A percentile compares a stretch with the other conserved stretches of the same genome.
These are phyloP conservation scores for Meghimatium bilineatum DNA, from an alignment of 2,888 invertebrate genomes.

Conservation along the genomic window DNA sequence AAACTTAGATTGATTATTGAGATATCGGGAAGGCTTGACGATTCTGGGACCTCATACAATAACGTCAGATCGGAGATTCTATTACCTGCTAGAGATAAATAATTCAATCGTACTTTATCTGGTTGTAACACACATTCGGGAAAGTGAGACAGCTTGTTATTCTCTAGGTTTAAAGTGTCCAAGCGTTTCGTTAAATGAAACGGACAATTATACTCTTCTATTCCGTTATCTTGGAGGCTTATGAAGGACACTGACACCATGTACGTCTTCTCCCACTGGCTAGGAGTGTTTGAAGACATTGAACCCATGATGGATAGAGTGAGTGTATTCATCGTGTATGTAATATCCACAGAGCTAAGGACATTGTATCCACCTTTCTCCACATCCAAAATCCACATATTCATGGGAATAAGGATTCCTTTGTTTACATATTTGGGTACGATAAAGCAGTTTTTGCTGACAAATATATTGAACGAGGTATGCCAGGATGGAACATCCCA, in stretches of 20 bases:
- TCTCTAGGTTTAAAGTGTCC: constrained; percentile 37
- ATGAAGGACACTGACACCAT: constrained; percentile 31
- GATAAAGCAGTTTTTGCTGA: constrained; percentile 26
- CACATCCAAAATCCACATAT: constrained; percentile 43
- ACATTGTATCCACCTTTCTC: constrained; percentile 7
- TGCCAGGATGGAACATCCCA: constrained; percentile 46
- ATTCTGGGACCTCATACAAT: not conserved
- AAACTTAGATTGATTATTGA: constrained; percentile 37
- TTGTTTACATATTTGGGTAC: not conserved
- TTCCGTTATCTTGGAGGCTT: constrained; percentile 15
- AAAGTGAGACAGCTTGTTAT: constrained; percentile 31
- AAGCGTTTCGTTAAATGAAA: constrained; percentile 32
- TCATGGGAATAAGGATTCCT: constrained; percentile 39
- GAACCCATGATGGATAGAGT: constrained; percentile 23
- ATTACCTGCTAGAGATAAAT: constrained; percentile 36
- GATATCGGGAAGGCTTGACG: not conserved
- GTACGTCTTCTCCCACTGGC: constrained; percentile 13
- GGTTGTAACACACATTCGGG: constrained; percentile 34
- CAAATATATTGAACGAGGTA: constrained; percentile 39
- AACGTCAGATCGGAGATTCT: constrained; percentile 17
- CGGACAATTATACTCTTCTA: constrained; percentile 37
- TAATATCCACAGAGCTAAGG: not conserved
- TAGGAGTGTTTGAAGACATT: not conserved
- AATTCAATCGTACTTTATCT: not conserved
- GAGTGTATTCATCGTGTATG: constrained; percentile 42